phyloP scores from a whole-genome alignment of 35 echinoderm and acorn worm species.

The Strongylocentrotus purpuratus region DNA sequence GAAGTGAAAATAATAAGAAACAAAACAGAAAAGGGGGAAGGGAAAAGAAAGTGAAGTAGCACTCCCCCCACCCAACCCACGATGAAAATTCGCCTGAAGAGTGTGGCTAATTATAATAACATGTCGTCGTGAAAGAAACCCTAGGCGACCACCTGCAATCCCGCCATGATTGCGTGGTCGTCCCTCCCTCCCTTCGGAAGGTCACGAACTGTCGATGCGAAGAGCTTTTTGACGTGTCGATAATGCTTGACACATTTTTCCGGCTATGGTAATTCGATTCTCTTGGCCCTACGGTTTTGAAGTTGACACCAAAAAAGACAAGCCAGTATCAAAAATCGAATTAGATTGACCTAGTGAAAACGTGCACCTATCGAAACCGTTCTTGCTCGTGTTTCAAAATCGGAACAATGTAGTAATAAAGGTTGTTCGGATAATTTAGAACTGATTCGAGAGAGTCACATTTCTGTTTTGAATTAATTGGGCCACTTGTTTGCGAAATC shows the following conservation, averaged over 20 bases:
- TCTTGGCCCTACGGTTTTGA: not conserved
- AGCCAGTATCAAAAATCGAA: not conserved
- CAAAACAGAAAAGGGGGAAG: not conserved
- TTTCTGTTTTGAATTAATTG: not conserved
- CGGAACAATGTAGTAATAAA: not conserved
- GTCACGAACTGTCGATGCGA: not conserved
- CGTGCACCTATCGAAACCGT: not conserved
- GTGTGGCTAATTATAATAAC: not conserved
- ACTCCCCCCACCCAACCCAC: not conserved
- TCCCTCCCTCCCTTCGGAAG: not conserved
- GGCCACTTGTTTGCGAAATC: not conserved
- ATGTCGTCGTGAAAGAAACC: not conserved
- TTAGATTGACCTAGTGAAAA: not conserved
- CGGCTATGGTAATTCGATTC: not conserved
- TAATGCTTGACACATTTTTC: not conserved
- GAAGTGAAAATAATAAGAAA: not conserved
- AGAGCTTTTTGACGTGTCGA: not conserved
- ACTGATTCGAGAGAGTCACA: not conserved
- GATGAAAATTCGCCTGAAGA: not conserved
- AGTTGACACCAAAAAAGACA: conserved; percentile 5
- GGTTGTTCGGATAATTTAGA: not conserved
- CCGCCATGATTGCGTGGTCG: not conserved
- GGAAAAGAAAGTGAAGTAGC: not conserved
- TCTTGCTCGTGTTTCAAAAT: not conserved
- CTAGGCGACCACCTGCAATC: not conserved